A percentile compares a stretch with the other conserved stretches of the same genome.
These are phyloP conservation scores for Branchinecta lindahli DNA, from an alignment of 1,140 invertebrate genomes.

Conservation along the genomic window DNA sequence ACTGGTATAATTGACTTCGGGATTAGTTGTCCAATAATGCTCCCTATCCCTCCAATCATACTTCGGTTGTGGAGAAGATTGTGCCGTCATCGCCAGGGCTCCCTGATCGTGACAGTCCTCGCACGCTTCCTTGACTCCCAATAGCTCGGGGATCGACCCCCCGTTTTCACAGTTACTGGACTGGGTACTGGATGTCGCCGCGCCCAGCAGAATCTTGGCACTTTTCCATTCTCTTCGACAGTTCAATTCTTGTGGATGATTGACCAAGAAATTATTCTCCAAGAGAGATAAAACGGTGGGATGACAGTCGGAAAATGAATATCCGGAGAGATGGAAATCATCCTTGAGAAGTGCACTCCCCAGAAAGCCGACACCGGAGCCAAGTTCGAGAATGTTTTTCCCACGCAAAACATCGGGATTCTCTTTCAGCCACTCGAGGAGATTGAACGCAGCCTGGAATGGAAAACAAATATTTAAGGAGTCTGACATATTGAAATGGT, in stretches of 20 bases:
- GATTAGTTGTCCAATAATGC: neutral
- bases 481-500: no score
- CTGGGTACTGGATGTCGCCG: no score
- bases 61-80: no score
- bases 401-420: neutral
- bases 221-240: no score
- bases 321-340: conserved; percentile 3
- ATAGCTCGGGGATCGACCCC: no score
- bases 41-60: neutral
- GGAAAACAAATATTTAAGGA: no score
- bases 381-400: neutral
- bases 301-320: conserved; percentile 4
- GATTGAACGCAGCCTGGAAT: conserved; percentile 4
- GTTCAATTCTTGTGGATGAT: neutral
- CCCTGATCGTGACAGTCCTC: no score
- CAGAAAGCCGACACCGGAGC: neutral
- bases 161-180: no score
- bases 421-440: neutral
- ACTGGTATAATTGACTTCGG: conserved; percentile 5
- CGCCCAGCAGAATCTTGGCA: no score
- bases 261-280: conserved; percentile 1
- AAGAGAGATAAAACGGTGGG: neutral
- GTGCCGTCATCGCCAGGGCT: no score
- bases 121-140: no score
- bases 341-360: neutral